Percentiles rank a stretch among this genome's conserved stretches.
These are phyloP conservation scores for Hippopotamus amphibius DNA, from an alignment of 2,113 vertebrate genomes.

Conservation along the genomic window DNA sequence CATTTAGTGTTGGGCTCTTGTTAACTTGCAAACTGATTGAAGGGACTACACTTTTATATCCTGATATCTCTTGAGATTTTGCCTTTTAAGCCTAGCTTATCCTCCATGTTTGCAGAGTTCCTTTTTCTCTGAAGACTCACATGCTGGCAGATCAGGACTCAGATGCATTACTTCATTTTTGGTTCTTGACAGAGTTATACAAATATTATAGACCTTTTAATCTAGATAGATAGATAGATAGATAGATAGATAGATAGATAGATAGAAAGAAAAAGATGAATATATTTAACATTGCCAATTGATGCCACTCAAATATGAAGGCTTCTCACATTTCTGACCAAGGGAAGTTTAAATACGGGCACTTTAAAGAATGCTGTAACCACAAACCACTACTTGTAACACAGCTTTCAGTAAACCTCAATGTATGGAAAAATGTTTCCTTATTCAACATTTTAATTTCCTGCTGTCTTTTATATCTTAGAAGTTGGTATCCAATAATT, in stretches of 20 bases:
- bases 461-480: constrained; percentile 68
- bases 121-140: not conserved
- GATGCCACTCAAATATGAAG: constrained; percentile 51
- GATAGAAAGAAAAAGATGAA: not conserved
- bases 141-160: not conserved
- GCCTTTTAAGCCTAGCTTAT: not conserved
- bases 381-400: constrained; percentile 22
- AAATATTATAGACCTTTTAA: constrained; percentile 76
- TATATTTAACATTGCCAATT: constrained; percentile 54
- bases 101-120: not conserved
- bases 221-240: not conserved
- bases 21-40: not conserved
- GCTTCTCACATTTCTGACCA: constrained; percentile 59
- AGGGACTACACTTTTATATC: not conserved
- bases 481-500: constrained; percentile 65
- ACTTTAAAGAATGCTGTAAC: constrained; percentile 77
- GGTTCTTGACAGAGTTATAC: constrained; percentile 46
- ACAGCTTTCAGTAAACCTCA: constrained; percentile 19
- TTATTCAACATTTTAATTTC: constrained; percentile 69
- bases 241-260: not conserved
- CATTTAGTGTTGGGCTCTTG: not conserved
- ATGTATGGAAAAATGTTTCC: constrained; percentile 51
- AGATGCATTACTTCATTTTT: constrained; percentile 63
- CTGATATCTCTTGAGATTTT: not conserved
- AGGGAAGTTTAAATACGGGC: constrained; percentile 69